Evolutionary conservation across 2,113 vertebrate species (phyloP).

Genomic region (Illadopsis cleaveri): DNA sequence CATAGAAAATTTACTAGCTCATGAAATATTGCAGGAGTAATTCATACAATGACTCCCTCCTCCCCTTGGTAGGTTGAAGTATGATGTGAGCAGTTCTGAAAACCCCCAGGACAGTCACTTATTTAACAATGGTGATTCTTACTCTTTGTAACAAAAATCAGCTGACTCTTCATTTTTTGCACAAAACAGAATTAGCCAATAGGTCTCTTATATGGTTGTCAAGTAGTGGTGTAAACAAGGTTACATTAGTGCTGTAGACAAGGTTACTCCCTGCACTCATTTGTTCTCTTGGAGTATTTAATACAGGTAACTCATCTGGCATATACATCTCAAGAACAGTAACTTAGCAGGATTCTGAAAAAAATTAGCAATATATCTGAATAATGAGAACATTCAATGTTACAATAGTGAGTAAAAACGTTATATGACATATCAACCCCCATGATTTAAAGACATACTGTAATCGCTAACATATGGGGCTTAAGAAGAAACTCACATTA

Average conservation of each 20-base stretch:
- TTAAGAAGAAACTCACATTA: neutral
- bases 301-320: neutral
- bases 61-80: slow-evolving; percentile 29
- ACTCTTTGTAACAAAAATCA: slow-evolving; percentile 30
- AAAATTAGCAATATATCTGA: neutral
- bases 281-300: neutral
- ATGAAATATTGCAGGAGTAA: slow-evolving; percentile 59
- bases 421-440: neutral
- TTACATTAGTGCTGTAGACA: neutral
- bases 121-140: neutral
- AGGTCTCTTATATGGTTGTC: neutral
- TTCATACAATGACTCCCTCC: slow-evolving; percentile 17
- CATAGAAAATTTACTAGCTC: slow-evolving; percentile 63
- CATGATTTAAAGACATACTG: neutral
- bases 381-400: neutral
- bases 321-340: neutral
- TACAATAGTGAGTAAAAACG: neutral
- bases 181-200: neutral
- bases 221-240: neutral
- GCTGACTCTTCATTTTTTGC: slow-evolving; percentile 22
- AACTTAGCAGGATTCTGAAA: neutral
- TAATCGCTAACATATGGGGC: neutral
- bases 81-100: slow-evolving; percentile 34
- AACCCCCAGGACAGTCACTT: slow-evolving; percentile 38
- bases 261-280: neutral